A percentile compares a stretch with the other conserved stretches of the same genome.
Conservation (phyloP, 2,797 vertebrate species). For the Gastrophryne carolinensis region DNA sequence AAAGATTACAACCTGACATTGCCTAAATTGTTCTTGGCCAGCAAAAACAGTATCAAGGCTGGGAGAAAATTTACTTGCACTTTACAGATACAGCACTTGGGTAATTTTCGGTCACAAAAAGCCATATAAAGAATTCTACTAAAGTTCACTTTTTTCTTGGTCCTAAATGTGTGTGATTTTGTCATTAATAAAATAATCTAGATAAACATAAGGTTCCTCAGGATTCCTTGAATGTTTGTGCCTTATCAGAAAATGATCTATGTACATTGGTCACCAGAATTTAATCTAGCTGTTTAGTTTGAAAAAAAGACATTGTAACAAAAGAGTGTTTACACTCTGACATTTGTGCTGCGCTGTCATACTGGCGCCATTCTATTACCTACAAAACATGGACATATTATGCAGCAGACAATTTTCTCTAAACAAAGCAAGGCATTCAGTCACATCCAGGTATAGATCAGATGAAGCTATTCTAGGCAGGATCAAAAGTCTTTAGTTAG, state of each 20-base stretch:
- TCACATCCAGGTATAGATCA: conserved; percentile 46
- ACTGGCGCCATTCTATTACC: conserved; percentile 46
- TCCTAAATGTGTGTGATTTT: no score
- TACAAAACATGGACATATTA: conserved; percentile 48
- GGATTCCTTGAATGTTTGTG: conserved; percentile 27
- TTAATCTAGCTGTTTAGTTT: conserved; percentile 14
- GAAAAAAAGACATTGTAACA: conserved; percentile 44
- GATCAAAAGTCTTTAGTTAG: conserved; percentile 50
- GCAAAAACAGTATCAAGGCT: no score
- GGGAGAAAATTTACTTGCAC: no score
- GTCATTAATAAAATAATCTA: no score
- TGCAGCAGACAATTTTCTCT: conserved; percentile 27
- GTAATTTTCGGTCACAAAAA: no score
- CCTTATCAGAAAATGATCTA: conserved; percentile 34
- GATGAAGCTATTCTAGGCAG: conserved; percentile 39
- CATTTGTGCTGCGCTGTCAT: conserved; percentile 48
- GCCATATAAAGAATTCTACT: no score
- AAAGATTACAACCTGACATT: no score
- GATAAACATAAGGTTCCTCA: not conserved
- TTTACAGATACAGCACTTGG: no score
- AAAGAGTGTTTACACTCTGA: conserved; percentile 39
- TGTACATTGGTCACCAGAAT: conserved; percentile 30
- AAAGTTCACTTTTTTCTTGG: no score
- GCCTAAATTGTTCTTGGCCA: no score
- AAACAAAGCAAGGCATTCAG: conserved; percentile 47